Evolutionary conservation across 2,797 vertebrate species (phyloP), one percentile per base, ranked within the genome.

Genomic region (Enteromius anoplus): DNA sequence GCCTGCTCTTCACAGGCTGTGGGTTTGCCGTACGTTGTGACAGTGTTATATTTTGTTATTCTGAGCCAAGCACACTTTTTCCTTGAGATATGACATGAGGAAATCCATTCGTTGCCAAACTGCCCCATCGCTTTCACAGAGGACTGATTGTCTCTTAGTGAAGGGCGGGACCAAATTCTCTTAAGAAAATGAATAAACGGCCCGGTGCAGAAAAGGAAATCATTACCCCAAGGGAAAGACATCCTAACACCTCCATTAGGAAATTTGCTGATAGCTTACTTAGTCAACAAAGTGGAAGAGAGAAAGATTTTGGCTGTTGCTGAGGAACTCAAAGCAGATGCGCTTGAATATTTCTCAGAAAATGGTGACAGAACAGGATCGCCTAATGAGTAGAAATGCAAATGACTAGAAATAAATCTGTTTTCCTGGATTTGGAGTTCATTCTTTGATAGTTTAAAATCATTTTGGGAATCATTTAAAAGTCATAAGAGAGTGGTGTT

Each of bases 81-180:
- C 75, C 83, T 86, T 84, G 84, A 84, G 84, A 83, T 82, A 87
- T 86, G 88, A 87, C 88, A 88, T 47, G 76, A 70, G 75, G 84
- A 86, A 86, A 84, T 86, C 78, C 81, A 84, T 81, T 85, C 71
- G 65, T 83, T 85, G 77, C 82, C 85, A 80, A 87, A 85, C 86
- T 83, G 78, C 80, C 75, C 81, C 79, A 80, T 87, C 68, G 58
- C 75, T 86, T 88, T 88, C 81, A 88, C 71, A 69, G 86, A 72
- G 68, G 45, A 75, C 76, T 86, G 79, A 86, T 83, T 84, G 77
- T 81, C 84, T 87, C 65, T 51, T 76, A 82, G 77, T 78, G 60
- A 88, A 86, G 65, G 85, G 34, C 55, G 64, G 60, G 78, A 87
- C 81, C 70, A 64, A 58, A 87, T 81, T 76, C 83, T 84, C 84